Evolutionary conservation across 2,113 vertebrate species (phyloP).

Genomic region (Aphyosemion australe): DNA sequence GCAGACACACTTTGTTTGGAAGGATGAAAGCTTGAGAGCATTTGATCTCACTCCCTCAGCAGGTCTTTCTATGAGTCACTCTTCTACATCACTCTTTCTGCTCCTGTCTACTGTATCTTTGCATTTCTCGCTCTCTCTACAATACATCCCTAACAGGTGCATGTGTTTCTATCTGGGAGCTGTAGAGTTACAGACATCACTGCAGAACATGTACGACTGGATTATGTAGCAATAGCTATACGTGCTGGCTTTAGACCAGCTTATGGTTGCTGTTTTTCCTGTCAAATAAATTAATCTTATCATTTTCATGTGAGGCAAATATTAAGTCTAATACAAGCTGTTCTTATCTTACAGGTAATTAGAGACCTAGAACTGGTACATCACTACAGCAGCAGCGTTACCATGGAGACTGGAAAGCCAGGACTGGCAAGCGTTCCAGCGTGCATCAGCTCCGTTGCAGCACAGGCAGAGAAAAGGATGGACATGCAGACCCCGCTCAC

Average conservation of each 20-base stretch:
- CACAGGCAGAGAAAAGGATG: slow-evolving; percentile 71
- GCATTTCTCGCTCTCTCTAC: background rate
- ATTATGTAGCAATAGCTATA: slow-evolving; percentile 2
- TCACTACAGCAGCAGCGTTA: slow-evolving; percentile 77
- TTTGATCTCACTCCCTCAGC: slow-evolving; percentile 20
- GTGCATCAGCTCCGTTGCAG: slow-evolving; percentile 61
- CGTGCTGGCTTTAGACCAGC: background rate
- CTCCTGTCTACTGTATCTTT: background rate
- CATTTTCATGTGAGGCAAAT: slow-evolving; percentile 40
- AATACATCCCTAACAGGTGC: background rate
- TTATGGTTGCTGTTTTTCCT: background rate
- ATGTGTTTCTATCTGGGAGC: slow-evolving; percentile 4
- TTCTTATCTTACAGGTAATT: slow-evolving; percentile 80
- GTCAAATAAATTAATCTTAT: slow-evolving; percentile 15
- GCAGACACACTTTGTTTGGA: slow-evolving; percentile 32
- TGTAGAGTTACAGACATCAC: background rate
- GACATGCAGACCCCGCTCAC: slow-evolving; percentile 74
- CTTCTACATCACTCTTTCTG: slow-evolving; percentile 1
- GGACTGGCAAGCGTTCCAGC: slow-evolving; percentile 67
- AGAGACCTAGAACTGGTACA: slow-evolving; percentile 67
- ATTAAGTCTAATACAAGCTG: slow-evolving; percentile 63
- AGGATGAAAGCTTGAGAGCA: too few species aligned
- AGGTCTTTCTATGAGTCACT: slow-evolving; percentile 21
- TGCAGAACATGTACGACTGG: slow-evolving; percentile 7
- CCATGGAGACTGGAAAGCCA: slow-evolving; percentile 84